Conservation (phyloP, 2,113 vertebrate genomes). For the Deroptyus accipitrinus region DNA sequence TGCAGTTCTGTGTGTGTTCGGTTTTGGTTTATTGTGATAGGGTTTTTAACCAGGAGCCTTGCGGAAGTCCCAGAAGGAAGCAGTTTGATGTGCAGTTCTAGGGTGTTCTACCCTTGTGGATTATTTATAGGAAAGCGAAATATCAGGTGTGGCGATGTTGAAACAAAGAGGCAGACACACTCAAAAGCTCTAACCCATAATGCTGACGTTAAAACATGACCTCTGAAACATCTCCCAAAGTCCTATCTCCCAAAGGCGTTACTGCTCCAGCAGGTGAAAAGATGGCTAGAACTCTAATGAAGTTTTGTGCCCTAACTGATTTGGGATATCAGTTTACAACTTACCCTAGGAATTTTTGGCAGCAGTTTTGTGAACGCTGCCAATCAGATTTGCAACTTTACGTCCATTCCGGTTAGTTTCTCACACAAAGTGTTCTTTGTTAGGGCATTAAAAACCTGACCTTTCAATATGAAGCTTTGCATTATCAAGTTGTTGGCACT, state of each 20-base stretch:
- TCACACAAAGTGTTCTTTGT: constrained; percentile 17
- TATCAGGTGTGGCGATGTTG: not conserved
- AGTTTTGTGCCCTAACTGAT: constrained; percentile 6
- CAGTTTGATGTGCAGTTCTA: not conserved
- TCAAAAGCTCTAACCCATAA: not conserved
- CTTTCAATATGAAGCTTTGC: constrained; percentile 9
- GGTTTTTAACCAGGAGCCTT: not conserved
- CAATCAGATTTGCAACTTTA: constrained; percentile 37
- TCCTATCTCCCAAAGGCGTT: not conserved
- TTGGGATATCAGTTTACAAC: constrained; percentile 29
- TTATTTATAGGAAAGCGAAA: not conserved
- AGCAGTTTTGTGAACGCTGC: constrained; percentile 29
- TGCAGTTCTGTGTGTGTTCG: not conserved
- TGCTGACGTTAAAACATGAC: not conserved
- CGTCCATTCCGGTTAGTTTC: not conserved
- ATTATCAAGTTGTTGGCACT: not conserved
- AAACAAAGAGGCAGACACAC: not conserved
- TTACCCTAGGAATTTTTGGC: constrained; percentile 55
- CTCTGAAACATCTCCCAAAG: not conserved
- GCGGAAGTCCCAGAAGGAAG: not conserved
- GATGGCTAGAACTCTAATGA: not conserved
- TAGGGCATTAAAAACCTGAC: constrained; percentile 26
- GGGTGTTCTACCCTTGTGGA: not conserved
- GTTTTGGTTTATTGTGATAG: not conserved
- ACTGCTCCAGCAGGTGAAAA: constrained; percentile 12